Evolutionary conservation across 2,888 invertebrate species (phyloP).

Genomic region (Hemithea aestivaria): DNA sequence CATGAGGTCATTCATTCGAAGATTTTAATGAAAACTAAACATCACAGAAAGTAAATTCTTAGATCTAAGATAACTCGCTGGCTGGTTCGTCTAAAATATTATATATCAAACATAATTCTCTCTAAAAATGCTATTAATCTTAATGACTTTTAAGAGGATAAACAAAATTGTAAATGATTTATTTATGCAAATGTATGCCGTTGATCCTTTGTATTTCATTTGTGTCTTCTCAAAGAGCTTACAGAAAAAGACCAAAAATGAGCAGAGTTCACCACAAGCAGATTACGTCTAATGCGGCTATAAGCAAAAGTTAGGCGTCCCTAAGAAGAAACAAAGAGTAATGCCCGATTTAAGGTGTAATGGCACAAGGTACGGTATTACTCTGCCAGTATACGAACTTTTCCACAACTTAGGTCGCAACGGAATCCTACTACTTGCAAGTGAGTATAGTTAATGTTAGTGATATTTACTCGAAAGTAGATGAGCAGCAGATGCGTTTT

Average conservation of each 20-base stretch:
- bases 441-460: too few relatives aligned
- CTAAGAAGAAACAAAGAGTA: conserved; percentile 51
- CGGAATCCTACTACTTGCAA: too few relatives aligned
- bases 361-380: conserved; percentile 22
- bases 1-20: conserved; percentile 16
- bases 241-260: conserved; percentile 15
- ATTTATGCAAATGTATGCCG: conserved; percentile 12
- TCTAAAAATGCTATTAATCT: too few relatives aligned
- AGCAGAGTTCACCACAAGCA: conserved; percentile 17
- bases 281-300: conserved; percentile 30
- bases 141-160: too few relatives aligned
- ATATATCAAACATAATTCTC: too few relatives aligned
- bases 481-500: too few relatives aligned
- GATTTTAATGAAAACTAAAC: conserved; percentile 4
- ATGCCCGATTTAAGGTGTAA: conserved; percentile 53
- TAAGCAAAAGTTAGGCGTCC: conserved; percentile 42
- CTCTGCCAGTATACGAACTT: conserved; percentile 3
- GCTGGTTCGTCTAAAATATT: too few relatives aligned
- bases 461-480: too few relatives aligned
- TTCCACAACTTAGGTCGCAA: too few relatives aligned
- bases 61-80: too few relatives aligned
- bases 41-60: too few relatives aligned
- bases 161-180: not conserved
- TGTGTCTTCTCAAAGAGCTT: conserved; percentile 10
- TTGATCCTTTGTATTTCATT: conserved; percentile 7